These are phyloP conservation scores for Didymodactylos carnosus DNA, from an alignment of 2,888 invertebrate species.

Conservation along the genomic window DNA sequence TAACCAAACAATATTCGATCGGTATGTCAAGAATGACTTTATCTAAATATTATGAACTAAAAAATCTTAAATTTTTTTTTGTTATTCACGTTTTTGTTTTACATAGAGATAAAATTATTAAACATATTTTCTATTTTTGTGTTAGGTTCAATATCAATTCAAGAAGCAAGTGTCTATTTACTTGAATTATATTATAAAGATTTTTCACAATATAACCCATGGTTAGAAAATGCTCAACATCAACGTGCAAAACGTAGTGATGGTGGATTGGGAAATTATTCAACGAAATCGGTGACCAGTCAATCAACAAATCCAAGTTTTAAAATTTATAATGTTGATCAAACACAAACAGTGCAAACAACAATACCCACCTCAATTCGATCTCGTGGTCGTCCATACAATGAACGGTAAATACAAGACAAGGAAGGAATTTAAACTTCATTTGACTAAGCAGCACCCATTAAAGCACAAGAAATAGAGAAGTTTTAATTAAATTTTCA, in stretches of 20 bases:
- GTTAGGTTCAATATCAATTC: conserved; percentile 55
- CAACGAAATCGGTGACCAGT: not conserved
- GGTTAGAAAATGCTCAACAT: conserved; percentile 45
- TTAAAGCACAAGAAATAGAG: too few relatives aligned
- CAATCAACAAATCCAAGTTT: too few relatives aligned
- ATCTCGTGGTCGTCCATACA: too few relatives aligned
- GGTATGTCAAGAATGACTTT: not conserved
- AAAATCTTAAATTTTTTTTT: too few relatives aligned
- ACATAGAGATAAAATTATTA: not conserved
- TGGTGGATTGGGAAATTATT: not conserved
- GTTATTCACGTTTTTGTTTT: not conserved
- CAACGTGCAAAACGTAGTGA: not conserved
- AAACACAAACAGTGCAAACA: not conserved
- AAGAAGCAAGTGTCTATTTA: conserved; percentile 79
- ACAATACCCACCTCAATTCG: too few relatives aligned
- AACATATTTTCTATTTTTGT: conserved; percentile 51
- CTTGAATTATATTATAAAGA: conserved; percentile 79
- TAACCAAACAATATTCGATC: conserved; percentile 39
- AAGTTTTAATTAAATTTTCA: too few relatives aligned
- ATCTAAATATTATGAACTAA: too few relatives aligned
- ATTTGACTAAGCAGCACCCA: too few relatives aligned
- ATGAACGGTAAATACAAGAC: not conserved
- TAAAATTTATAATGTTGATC: too few relatives aligned
- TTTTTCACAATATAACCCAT: conserved; percentile 88
- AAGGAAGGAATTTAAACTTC: not conserved